These are phyloP conservation scores for Sturnira hondurensis DNA, from an alignment of 2,113 vertebrate species.

Conservation along the genomic window DNA sequence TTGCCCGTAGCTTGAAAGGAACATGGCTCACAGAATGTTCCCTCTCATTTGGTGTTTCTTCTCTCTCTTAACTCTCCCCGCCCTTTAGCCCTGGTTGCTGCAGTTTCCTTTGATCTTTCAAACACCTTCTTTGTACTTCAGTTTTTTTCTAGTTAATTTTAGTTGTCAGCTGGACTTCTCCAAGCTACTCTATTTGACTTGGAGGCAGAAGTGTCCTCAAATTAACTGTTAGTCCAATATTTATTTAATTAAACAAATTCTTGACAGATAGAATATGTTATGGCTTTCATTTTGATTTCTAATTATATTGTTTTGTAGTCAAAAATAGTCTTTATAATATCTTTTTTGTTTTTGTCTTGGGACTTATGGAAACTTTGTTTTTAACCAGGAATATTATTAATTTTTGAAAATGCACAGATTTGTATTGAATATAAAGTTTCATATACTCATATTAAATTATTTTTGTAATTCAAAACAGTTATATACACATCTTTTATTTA, in stretches of 20 bases:
- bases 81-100: not conserved
- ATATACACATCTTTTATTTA: not conserved
- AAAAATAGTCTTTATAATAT: not conserved
- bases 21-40: not conserved
- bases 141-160: not conserved
- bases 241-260: not conserved
- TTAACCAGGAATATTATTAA: not conserved
- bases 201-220: not conserved
- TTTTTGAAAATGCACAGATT: not conserved
- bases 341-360: not conserved
- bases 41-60: not conserved
- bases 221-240: not conserved
- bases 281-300: not conserved
- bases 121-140: not conserved
- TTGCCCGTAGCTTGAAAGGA: not conserved
- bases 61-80: not conserved
- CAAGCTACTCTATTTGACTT: not conserved
- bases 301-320: not conserved
- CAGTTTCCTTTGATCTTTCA: not conserved
- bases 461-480: not conserved
- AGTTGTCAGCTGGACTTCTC: not conserved
- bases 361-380: not conserved
- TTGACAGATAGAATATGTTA: not conserved
- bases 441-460: not conserved
- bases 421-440: not conserved